phyloP scores from a whole-genome alignment of 2,797 vertebrate genomes.

The Phrynocephalus vlangalii region DNA sequence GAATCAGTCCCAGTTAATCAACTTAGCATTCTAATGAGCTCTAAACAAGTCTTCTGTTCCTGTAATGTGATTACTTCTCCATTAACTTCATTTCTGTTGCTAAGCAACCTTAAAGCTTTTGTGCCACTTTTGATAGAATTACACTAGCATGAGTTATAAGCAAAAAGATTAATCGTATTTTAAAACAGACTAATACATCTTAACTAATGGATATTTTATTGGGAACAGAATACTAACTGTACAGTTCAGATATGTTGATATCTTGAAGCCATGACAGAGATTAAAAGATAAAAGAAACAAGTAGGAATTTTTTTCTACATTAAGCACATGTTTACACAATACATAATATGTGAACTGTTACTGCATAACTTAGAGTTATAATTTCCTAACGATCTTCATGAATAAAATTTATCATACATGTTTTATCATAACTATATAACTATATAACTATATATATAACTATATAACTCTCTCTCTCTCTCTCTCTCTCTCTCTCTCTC shows the following conservation, averaged over 20 bases:
- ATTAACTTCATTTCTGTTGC: slow-evolving; percentile 73
- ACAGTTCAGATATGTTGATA: slow-evolving; percentile 28
- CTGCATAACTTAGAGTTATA: background rate
- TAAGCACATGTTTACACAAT: slow-evolving; percentile 23
- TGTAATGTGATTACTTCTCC: slow-evolving; percentile 69
- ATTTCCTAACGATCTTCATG: background rate
- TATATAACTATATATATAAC: no score
- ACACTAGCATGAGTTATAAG: slow-evolving; percentile 55
- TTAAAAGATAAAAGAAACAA: slow-evolving; percentile 32
- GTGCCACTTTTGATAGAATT: slow-evolving; percentile 59
- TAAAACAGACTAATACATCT: slow-evolving; percentile 31
- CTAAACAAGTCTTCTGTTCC: slow-evolving; percentile 65
- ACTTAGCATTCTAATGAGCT: slow-evolving; percentile 67
- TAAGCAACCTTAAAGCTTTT: slow-evolving; percentile 73
- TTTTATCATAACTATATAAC: background rate
- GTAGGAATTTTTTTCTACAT: background rate
- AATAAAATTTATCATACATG: background rate
- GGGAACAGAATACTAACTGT: slow-evolving; percentile 15
- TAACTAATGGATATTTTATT: slow-evolving; percentile 26
- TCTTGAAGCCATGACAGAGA: background rate
- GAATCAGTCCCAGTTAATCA: slow-evolving; percentile 64
- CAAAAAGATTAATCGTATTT: slow-evolving; percentile 47
- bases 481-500: no score
- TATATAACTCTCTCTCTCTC: no score
- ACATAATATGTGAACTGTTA: background rate